Conservation (phyloP, 2,113 vertebrate genomes). For the Pyrgilauda ruficollis region DNA sequence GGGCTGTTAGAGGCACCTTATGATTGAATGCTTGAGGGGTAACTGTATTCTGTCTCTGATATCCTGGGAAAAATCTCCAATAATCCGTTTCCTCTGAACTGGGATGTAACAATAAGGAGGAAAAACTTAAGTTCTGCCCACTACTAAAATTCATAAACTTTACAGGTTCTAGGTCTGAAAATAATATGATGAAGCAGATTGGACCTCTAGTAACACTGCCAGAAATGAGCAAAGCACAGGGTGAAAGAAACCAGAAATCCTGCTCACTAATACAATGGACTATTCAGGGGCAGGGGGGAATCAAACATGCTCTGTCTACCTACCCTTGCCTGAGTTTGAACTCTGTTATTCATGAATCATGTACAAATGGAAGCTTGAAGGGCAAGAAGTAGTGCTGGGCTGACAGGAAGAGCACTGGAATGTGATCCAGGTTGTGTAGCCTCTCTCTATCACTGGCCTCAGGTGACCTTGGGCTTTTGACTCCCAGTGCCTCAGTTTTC, state of each 20-base stretch:
- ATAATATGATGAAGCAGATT: background rate
- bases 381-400: background rate
- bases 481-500: background rate
- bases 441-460: background rate
- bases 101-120: background rate
- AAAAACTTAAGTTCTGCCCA: background rate
- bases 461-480: background rate
- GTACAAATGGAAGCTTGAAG: background rate
- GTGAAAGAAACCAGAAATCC: background rate
- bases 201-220: background rate
- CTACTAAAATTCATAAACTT: background rate
- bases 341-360: background rate
- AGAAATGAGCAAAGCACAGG: background rate
- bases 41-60: background rate
- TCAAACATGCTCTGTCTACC: background rate
- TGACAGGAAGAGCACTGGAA: background rate
- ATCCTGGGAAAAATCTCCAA: background rate
- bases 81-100: background rate
- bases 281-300: rapidly evolving
- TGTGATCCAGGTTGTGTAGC: background rate
- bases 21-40: background rate
- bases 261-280: background rate
- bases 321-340: background rate
- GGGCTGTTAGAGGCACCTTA: background rate
- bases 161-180: background rate